Evolutionary conservation across 2,113 vertebrate genomes (phyloP).

Genomic region (Asarcornis scutulata): DNA sequence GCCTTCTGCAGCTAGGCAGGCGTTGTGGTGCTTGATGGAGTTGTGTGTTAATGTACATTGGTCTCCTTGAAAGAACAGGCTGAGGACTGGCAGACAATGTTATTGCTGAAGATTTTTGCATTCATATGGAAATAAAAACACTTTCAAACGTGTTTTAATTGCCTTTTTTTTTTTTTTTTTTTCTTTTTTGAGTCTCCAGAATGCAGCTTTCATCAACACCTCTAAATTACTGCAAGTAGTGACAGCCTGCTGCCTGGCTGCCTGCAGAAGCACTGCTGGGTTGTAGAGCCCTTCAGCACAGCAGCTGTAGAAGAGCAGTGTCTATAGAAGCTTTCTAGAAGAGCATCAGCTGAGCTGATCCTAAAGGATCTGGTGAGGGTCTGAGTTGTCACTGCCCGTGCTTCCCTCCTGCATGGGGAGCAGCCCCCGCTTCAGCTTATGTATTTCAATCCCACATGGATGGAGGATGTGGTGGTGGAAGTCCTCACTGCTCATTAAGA

Average conservation of each 20-base stretch:
- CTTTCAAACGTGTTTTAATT: background rate
- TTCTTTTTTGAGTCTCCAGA: background rate
- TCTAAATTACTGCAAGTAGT: accelerated
- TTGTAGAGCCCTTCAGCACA: background rate
- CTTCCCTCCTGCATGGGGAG: background rate
- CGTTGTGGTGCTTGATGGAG: background rate
- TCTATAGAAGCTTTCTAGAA: background rate
- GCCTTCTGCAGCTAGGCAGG: background rate
- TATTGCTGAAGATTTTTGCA: background rate
- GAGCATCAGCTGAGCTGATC: background rate
- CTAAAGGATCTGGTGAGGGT: background rate
- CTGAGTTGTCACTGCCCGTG: background rate
- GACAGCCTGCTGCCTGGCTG: background rate
- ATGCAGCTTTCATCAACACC: background rate
- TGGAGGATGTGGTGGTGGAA: background rate
- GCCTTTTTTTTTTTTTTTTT: background rate
- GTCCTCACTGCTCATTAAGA: background rate
- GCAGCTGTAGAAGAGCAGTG: background rate
- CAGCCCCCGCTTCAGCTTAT: background rate
- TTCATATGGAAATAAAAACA: background rate
- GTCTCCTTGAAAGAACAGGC: background rate
- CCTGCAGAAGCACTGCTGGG: background rate
- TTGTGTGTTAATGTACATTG: background rate
- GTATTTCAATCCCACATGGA: accelerated
- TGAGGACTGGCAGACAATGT: background rate